Percentiles rank a stretch among this genome's conserved stretches.
Evolutionary conservation across 2,888 invertebrate species (phyloP).

Genomic region (Pardosa pseudoannulata): DNA sequence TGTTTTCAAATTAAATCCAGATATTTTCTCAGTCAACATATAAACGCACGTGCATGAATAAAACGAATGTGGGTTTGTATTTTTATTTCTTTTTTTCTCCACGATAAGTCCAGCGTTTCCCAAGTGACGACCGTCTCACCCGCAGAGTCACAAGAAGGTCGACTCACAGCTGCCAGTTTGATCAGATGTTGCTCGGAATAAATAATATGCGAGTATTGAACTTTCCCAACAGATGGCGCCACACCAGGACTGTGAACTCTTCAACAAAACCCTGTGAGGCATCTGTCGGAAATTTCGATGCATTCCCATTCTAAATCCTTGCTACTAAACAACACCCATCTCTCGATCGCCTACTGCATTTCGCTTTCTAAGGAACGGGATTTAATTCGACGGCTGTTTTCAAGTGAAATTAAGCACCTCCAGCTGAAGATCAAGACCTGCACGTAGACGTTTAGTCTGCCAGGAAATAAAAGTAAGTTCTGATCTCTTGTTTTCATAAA

Average conservation of each 20-base stretch:
- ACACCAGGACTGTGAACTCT: not conserved
- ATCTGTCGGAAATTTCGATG: not conserved
- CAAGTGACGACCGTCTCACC: no score
- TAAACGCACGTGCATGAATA: no score
- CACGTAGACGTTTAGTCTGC: not conserved
- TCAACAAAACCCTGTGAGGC: not conserved
- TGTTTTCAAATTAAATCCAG: no score
- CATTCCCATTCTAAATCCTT: not conserved
- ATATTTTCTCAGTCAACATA: no score
- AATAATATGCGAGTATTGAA: no score
- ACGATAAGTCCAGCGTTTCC: no score
- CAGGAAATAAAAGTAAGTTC: not conserved
- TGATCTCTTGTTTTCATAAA: not conserved
- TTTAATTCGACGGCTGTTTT: not conserved
- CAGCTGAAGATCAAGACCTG: not conserved
- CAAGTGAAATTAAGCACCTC: not conserved
- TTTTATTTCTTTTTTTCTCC: no score
- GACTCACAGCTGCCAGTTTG: no score
- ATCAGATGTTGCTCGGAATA: no score
- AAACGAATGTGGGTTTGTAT: no score
- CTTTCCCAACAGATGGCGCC: not conserved
- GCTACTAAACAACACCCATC: not conserved
- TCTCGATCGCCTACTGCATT: not conserved
- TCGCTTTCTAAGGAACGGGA: not conserved
- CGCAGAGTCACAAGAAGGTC: no score